Base-by-base conservation (phyloP, 2,888 invertebrate species). In the Thecophora atra region DNA sequence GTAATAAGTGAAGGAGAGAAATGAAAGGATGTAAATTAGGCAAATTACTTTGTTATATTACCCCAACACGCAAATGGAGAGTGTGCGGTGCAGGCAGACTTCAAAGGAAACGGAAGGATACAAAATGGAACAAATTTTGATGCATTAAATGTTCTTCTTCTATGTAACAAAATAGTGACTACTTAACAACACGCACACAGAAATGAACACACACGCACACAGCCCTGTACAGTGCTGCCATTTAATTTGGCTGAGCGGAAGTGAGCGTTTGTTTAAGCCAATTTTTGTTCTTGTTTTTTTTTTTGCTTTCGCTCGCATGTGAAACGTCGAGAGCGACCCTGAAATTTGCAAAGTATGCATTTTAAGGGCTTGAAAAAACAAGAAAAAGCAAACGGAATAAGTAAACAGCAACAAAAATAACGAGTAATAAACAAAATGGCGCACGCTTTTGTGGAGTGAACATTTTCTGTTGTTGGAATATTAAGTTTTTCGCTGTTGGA, bases 171-270 rank as follows among this genome's bases (percentile, higher is more conserved):
- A 37, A 37, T 37, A 37, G 6, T 37, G 37, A 37, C 37, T 37
- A 11, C 37, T 37, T 11, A 37, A 37, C 37, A 37, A 37, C 37
- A 37, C 37, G 37, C 37, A 80, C 60, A 81, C 80, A 79, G 78
- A 78, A 76, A 78, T 76, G 75, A 77, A 79, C 77, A 79, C 78
- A 68, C 21, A 7, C 47, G 15, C 52, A 19, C 19, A 47, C 21
- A 56, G 47, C 42, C 52, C 62, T 62, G 44, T 19, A 37, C 44
- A 65, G 66, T 28, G 65, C 30, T 60, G 79, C 81, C 81, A 81
- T 82, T 81, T 81, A 80, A 82, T 82, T 82, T 81, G 81, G 82
- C 78, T 76, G 15, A 79, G 80, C 81, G 82, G 81, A 81, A 82
- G 82, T 81, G 78, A 77, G 78, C 78, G 77, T 81, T 62, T 69